Conservation (phyloP, 2,797 vertebrate genomes). For the Chaenodraco wilsoni region DNA sequence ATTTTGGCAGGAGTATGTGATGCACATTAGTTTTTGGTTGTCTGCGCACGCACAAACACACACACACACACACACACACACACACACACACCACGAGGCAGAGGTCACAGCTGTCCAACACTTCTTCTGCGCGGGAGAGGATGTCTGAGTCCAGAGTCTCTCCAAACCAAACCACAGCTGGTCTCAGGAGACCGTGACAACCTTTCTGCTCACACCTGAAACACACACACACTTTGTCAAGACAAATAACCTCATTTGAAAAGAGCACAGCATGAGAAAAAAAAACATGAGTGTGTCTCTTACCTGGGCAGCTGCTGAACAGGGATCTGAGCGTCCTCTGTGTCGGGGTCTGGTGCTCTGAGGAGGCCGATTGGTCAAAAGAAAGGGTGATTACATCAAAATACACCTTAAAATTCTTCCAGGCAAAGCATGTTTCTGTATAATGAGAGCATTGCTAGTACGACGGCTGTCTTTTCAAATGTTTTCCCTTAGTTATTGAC, state of each 20-base stretch:
- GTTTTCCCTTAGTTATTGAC: not conserved
- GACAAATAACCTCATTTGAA: conserved; percentile 22
- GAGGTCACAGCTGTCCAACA: conserved; percentile 91
- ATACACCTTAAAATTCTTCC: not conserved
- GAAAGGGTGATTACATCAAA: not conserved
- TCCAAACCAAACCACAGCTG: conserved; percentile 97
- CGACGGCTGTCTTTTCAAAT: not conserved
- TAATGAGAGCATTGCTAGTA: not conserved
- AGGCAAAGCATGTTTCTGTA: not conserved
- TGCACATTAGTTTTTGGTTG: not conserved
- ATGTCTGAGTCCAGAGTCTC: conserved; percentile 90
- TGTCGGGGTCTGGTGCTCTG: conserved; percentile 90
- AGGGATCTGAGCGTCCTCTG: conserved; percentile 87
- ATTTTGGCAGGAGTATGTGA: not conserved
- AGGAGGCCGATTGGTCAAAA: conserved; percentile 14
- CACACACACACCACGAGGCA: conserved; percentile 84
- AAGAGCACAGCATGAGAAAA: not conserved
- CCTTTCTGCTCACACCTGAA: conserved; percentile 87
- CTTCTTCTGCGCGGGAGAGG: conserved; percentile 86
- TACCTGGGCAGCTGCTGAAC: conserved; percentile 91
- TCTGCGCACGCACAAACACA: not conserved
- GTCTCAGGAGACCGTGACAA: conserved; percentile 91
- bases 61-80: too few relatives aligned
- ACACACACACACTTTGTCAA: conserved; percentile 26
- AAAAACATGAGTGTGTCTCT: not conserved